These are phyloP conservation scores for Rotaria sp. DNA, from an alignment of 2,888 invertebrate species.

Conservation along the genomic window DNA sequence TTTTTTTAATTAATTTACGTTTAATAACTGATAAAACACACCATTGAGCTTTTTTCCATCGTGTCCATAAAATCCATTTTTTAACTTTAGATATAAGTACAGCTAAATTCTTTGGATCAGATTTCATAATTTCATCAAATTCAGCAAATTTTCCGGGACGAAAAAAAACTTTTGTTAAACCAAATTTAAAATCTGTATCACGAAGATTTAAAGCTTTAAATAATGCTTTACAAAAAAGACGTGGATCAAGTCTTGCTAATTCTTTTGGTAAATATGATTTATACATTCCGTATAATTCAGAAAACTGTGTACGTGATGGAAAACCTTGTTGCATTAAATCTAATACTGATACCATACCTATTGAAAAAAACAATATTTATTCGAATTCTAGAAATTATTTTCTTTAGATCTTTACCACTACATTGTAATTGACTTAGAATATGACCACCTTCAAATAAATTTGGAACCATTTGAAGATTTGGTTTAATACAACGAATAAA, in stretches of 20 bases:
- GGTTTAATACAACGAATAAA: constrained; percentile 96
- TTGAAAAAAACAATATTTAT: too few species aligned
- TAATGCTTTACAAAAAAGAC: constrained; percentile 88
- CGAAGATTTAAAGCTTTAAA: constrained; percentile 85
- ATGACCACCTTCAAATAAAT: too few species aligned
- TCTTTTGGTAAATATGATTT: constrained; percentile 74
- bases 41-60: constrained; percentile 87
- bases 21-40: constrained; percentile 85
- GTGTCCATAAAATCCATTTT: constrained; percentile 79
- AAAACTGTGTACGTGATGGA: constrained; percentile 81
- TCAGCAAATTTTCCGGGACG: constrained; percentile 95
- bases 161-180: constrained; percentile 92
- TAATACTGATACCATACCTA: constrained; percentile 84
- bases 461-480: constrained; percentile 85
- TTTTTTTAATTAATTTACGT: constrained; percentile 61
- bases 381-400: too few species aligned
- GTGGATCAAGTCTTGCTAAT: constrained; percentile 70
- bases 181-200: constrained; percentile 89
- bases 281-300: constrained; percentile 82
- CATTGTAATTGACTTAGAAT: constrained; percentile 89
- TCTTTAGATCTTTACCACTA: neutral
- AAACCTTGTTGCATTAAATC: too few species aligned
- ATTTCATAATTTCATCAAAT: constrained; percentile 86
- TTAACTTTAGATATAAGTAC: constrained; percentile 77
- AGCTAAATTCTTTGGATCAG: constrained; percentile 82